Percentiles rank a stretch among this genome's conserved stretches.
phyloP scores from a whole-genome alignment of 2,113 vertebrate species.

The Phaethon lepturus region DNA sequence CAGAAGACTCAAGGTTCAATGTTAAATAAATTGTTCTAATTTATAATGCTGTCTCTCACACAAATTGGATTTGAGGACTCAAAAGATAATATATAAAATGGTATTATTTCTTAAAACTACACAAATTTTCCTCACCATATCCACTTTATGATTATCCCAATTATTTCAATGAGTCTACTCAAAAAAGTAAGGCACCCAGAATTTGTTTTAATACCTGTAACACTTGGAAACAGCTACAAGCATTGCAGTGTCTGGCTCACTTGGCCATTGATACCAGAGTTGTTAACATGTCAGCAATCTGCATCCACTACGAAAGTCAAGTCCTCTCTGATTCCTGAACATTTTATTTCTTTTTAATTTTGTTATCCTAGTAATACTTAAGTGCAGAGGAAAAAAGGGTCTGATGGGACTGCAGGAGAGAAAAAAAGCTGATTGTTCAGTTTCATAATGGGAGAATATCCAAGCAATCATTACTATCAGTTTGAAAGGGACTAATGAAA shows the following conservation, averaged over 20 bases:
- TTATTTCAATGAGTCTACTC: not conserved
- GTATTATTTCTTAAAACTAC: not conserved
- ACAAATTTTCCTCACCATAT: not conserved
- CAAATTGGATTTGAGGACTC: not conserved
- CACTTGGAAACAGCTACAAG: not conserved
- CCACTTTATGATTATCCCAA: not conserved
- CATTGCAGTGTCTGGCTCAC: not conserved
- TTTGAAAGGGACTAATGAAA: slow-evolving; percentile 62
- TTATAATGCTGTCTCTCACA: not conserved
- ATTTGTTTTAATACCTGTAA: not conserved
- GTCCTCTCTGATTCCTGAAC: not conserved
- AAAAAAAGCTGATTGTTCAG: slow-evolving; percentile 30
- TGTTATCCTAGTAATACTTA: slow-evolving; percentile 42
- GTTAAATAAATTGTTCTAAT: not conserved
- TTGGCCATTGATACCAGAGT: not conserved
- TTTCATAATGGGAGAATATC: not conserved
- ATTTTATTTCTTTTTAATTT: not conserved
- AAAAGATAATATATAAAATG: not conserved
- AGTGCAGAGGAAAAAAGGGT: slow-evolving; percentile 23
- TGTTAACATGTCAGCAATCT: not conserved
- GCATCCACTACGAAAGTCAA: not conserved
- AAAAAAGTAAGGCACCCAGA: not conserved
- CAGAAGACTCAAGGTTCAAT: not conserved
- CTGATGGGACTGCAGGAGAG: slow-evolving; percentile 30
- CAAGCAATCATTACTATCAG: slow-evolving; percentile 29